These are phyloP conservation scores for Lasioglossum oenotherae DNA, from an alignment of 2,888 invertebrate species.

Conservation along the genomic window DNA sequence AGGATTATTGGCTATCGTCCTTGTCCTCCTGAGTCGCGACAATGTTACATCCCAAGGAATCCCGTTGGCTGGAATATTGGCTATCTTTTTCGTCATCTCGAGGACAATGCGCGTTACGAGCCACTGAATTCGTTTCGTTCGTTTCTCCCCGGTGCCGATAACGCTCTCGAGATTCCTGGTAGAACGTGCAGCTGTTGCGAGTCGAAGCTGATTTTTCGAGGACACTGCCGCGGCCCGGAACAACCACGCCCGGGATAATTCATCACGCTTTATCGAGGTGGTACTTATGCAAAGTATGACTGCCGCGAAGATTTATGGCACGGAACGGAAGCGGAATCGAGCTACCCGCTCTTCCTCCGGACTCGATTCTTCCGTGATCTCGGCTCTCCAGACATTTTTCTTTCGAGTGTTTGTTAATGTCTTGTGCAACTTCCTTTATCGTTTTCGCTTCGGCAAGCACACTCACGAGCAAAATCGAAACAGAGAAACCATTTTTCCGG, in stretches of 20 bases:
- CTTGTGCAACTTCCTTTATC: neutral
- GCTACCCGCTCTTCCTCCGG: neutral
- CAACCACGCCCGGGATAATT: slow-evolving; percentile 42
- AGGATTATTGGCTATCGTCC: slow-evolving; percentile 46
- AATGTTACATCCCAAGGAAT: slow-evolving; percentile 14
- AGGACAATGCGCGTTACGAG: slow-evolving; percentile 12
- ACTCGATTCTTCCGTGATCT: neutral
- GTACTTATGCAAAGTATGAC: slow-evolving; percentile 33
- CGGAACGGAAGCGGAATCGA: neutral
- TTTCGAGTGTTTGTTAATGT: neutral
- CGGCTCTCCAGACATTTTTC: neutral
- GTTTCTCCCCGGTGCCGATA: neutral
- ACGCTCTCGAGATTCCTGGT: neutral
- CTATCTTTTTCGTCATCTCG: slow-evolving; percentile 20
- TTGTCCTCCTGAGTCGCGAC: slow-evolving; percentile 5
- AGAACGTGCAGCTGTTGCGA: neutral
- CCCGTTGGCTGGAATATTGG: slow-evolving; percentile 20
- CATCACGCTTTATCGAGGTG: slow-evolving; percentile 48
- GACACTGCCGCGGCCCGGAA: slow-evolving; percentile 3
- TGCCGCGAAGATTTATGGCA: slow-evolving; percentile 40
- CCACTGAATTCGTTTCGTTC: slow-evolving; percentile 24
- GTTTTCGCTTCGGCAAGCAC: neutral
- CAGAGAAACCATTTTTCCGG: neutral
- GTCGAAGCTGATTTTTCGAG: slow-evolving; percentile 4
- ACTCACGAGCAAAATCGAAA: neutral